These are phyloP conservation scores for Phylloscopus whistleri DNA, from an alignment of 2,113 vertebrate genomes.

Conservation along the genomic window DNA sequence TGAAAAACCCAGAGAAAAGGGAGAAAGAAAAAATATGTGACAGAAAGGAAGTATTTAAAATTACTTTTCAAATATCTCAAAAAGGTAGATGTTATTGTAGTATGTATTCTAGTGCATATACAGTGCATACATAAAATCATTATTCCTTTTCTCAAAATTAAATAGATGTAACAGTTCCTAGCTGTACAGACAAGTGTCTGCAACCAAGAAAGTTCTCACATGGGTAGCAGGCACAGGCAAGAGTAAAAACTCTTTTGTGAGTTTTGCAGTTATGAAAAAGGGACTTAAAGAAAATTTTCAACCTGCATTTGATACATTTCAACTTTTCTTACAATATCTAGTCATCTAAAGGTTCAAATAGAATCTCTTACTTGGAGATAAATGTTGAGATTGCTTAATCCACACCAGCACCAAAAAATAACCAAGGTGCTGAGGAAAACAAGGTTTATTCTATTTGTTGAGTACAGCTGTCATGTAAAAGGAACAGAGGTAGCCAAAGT, in stretches of 20 bases:
- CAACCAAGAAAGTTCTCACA: background rate
- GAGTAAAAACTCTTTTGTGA: background rate
- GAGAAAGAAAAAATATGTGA: background rate
- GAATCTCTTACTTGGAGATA: background rate
- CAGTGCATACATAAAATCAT: background rate
- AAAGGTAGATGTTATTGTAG: background rate
- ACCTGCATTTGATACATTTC: background rate
- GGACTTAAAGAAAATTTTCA: background rate
- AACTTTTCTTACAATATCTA: background rate
- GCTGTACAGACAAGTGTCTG: background rate
- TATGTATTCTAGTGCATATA: background rate
- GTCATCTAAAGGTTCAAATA: background rate
- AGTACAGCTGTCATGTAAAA: background rate
- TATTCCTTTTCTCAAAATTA: background rate
- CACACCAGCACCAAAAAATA: background rate
- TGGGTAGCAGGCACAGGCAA: background rate
- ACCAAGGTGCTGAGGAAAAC: background rate
- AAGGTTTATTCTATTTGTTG: background rate
- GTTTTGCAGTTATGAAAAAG: background rate
- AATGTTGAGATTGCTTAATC: background rate
- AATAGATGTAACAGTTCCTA: background rate
- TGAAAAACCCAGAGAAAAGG: background rate
- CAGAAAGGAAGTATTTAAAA: background rate
- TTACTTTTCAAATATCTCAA: background rate
- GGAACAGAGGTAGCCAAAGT: background rate